Base-by-base conservation (phyloP, 1,140 invertebrate species). In the Drosophila punjabiensis region DNA sequence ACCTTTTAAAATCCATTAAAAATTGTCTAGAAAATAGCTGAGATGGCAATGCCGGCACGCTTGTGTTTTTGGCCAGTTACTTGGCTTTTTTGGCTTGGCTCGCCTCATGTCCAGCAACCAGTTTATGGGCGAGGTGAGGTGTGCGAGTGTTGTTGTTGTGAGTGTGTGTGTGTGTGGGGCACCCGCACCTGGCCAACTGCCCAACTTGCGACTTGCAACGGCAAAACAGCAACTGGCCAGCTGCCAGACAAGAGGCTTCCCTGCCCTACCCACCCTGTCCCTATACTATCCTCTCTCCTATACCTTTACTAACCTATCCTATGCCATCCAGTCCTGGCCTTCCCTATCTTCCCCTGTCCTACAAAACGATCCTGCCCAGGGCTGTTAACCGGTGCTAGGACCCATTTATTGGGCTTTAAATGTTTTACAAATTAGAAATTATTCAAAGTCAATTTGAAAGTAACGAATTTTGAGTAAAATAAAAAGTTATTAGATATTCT, bases 121-220 rank as follows among this genome's bases (percentile, higher is more conserved):
- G 78, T 79, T 79, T 79, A 32, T 53, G 66, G 68, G 30, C 50
- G 39, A 71, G 63, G 68, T 69, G 39, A 71, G 63, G 68, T 47
- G 64, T 47, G 37, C 67, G 67, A 67, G 63, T 56, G 52, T 53
- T 24, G 52, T 53, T 24, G 64, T 60, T 59, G 63, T 64, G 78
- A 71, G 64, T 74, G 82, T 73, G 82, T 84, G 67, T 78, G 69
- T 70, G 76, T 79, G 86, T 89, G 85, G 85, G 70, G 85, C 85
- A 90, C 86, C 86, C 86, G 86, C 86, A 90, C 86, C 86, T 90
- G 86, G 86, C 86, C 86, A 90, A 90, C 86, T 90, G 86, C 86
- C 86, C 85, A 88, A 88, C 85, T 89, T 76, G 79, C 81, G 64
- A 61, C 65, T 65, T 63, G 47, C 70, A 52, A 58, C 65, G 48